Conservation (phyloP, 2,113 vertebrate genomes). For the Hydropotes inermis region DNA sequence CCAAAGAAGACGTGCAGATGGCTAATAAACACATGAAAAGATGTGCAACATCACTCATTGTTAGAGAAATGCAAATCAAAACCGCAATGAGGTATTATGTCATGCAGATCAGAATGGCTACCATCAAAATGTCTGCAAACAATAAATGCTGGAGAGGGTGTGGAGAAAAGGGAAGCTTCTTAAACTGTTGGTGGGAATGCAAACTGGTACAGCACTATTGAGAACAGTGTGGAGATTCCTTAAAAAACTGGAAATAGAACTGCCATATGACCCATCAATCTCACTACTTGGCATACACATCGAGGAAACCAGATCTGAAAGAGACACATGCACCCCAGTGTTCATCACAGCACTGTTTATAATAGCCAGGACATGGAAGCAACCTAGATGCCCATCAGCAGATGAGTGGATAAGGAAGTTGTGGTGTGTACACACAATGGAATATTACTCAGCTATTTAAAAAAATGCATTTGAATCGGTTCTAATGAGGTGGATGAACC, state of each 20-base stretch:
- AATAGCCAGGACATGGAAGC: not conserved
- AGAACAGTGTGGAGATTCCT: not conserved
- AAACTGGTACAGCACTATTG: not conserved
- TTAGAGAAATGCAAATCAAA: not conserved
- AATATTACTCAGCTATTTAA: not conserved
- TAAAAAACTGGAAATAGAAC: not conserved
- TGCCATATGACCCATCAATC: not conserved
- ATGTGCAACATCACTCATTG: not conserved
- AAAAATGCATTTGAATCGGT: not conserved
- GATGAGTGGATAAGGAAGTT: not conserved
- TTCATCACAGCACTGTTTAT: not conserved
- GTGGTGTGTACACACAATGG: not conserved
- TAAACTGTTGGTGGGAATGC: not conserved
- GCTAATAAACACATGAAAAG: not conserved
- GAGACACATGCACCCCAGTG: not conserved
- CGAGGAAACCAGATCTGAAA: not conserved
- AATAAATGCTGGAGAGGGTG: not conserved
- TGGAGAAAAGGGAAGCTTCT: not conserved
- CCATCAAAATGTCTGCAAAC: not conserved
- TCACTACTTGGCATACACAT: not conserved
- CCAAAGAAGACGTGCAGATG: not conserved
- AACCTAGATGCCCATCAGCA: not conserved
- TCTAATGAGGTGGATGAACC: not conserved
- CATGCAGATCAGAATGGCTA: not conserved
- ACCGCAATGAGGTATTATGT: not conserved